Percentiles rank a stretch among this genome's conserved stretches.
These are phyloP conservation scores for Aramus guarauna DNA, from an alignment of 2,113 vertebrate genomes.

Conservation along the genomic window DNA sequence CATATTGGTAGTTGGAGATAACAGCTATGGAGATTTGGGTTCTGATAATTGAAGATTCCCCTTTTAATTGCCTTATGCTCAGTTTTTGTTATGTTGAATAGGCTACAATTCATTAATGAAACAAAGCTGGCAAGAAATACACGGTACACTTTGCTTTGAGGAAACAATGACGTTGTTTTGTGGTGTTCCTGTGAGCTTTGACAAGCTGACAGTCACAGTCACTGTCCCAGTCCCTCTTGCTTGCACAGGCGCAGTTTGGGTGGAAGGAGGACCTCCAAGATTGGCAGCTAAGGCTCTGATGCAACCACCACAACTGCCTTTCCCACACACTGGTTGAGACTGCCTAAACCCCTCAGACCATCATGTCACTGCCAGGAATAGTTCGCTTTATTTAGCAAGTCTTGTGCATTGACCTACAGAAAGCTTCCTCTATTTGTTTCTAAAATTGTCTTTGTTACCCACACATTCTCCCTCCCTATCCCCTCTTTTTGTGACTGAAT, in stretches of 20 bases:
- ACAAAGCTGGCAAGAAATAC: neutral
- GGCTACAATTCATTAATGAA: neutral
- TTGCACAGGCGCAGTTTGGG: neutral
- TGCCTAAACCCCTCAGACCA: neutral
- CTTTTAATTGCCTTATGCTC: neutral
- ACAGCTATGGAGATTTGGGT: neutral
- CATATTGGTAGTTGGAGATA: neutral
- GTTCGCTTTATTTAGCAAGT: constrained; percentile 6
- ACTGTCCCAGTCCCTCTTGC: neutral
- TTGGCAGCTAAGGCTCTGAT: neutral
- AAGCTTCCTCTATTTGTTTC: constrained; percentile 53
- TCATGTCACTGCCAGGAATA: neutral
- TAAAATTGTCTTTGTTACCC: constrained; percentile 20
- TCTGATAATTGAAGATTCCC: neutral
- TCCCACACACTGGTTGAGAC: neutral
- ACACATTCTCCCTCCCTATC: neutral
- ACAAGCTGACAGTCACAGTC: neutral
- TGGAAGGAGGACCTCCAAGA: neutral
- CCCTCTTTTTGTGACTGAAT: neutral
- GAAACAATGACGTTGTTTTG: neutral
- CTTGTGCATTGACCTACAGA: neutral
- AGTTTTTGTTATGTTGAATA: neutral
- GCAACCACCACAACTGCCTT: neutral
- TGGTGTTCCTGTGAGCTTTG: neutral
- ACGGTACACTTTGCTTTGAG: accelerated